These are phyloP conservation scores for Planiliza haematocheilus DNA, from an alignment of 2,113 vertebrate species.

Conservation along the genomic window DNA sequence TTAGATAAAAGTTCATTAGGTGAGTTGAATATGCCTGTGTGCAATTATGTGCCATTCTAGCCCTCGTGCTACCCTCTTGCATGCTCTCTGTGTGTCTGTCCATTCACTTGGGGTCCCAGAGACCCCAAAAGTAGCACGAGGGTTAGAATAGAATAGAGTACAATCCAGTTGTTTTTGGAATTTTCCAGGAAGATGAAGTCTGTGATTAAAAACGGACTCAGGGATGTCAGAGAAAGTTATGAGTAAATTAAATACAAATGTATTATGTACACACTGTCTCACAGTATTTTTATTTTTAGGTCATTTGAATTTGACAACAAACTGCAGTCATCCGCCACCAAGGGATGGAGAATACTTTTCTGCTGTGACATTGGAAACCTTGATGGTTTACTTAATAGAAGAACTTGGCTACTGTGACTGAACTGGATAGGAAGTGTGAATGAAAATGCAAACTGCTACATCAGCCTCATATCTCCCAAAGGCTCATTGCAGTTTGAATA, in stretches of 20 bases:
- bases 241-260: neutral
- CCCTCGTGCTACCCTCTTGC: too few relatives aligned
- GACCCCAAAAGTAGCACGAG: too few relatives aligned
- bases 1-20: conserved; percentile 42
- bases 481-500: neutral
- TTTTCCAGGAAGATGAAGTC: neutral
- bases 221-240: too few relatives aligned
- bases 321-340: neutral
- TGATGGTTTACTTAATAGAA: neutral
- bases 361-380: neutral
- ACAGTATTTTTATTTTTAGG: conserved; percentile 23
- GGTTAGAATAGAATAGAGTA: too few relatives aligned
- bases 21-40: conserved; percentile 24
- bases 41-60: too few relatives aligned
- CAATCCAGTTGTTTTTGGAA: too few relatives aligned
- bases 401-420: neutral
- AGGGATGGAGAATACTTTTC: conserved; percentile 2
- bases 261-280: neutral
- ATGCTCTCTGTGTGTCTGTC: too few relatives aligned
- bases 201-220: too few relatives aligned
- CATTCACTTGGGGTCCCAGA: too few relatives aligned
- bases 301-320: conserved; percentile 4
- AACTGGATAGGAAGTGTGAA: neutral
- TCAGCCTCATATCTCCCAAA: neutral
- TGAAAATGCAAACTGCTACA: neutral